Base-by-base conservation (phyloP, 64 coral and sea anemone species). In the Porites lutea region DNA sequence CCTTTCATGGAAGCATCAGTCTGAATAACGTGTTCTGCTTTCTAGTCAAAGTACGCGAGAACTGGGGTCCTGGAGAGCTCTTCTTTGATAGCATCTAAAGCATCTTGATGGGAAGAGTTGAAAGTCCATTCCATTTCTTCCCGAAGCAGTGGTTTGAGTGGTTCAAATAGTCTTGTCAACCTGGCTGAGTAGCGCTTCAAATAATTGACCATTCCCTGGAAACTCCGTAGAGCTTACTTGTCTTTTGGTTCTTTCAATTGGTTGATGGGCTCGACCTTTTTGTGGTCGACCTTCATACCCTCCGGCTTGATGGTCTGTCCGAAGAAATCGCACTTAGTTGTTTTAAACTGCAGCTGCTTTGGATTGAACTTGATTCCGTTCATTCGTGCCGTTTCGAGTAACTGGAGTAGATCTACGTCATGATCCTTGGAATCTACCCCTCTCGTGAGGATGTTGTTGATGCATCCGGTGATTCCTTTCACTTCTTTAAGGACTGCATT, bases 391-490 rank as follows among this genome's bases (percentile, higher is more conserved):
- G 79, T 76, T 54, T 85, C 68, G 15, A 72, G 79, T 8, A 85
- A 6, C 48, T 84, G 54, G 15, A 75, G n/a, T 22, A 74, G 18
- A 58, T 84, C 69, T 4, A 83, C 44, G 51, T 92, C 90, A 91
- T 91, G 89, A 20, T 82, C 57, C n/a, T 16, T 45, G 79, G 66
- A 78, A 66, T 65, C 79, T 58, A 65, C 12, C 5, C 89, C 69
- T 81, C 48, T 48, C 22, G 53, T 52, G 63, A 82, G 79, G 49
- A 78, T 91, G 77, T 91, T 77, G 57, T 91, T 77, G n/a, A 78
- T 66, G 27, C 78, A 81, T 61, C 48, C 89, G 0, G 22, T 91
- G 48, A 91, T 15, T 20, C 77, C 89, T 70, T 91, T 64, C 21
- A 82, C 7, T 12, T 65, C 12, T 67, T 78, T 67, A 69, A 91